Evolutionary conservation across 1,140 invertebrate genomes (phyloP), one percentile per base, ranked within the genome.

Genomic region (Drosophila chauvacae): DNA sequence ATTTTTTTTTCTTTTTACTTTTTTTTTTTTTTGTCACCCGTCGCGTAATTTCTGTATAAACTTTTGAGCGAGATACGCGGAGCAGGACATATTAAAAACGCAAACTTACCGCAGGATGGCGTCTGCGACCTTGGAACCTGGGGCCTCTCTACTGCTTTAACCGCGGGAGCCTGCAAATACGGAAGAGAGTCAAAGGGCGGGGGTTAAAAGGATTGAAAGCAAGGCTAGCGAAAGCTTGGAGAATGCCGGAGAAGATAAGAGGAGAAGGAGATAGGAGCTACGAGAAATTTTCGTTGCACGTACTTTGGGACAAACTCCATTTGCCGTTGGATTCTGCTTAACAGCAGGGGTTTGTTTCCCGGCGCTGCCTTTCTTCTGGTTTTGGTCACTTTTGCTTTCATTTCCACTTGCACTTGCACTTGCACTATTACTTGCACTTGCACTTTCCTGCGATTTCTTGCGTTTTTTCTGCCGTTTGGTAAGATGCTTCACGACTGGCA

Each of bases 381-480:
- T 23, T 23, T 23, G 9, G 14, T 10, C 51, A 3, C 14, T 23
- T 37, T 37, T 37, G 20, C 2, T 5, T 6, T 16, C 18, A 5
- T 9, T 51, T 4, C 10, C 16, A 51, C 10, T 18, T 11, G 14
- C 7, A 55, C 33, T 10, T 2, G 26, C 6, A 26, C 26, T 26
- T 26, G 4, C 6, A 26, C 26, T 26, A 4, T 0, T 26, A 26
- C 26, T 51, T 4, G n/a, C 16, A 51, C 10, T 18, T n/a, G 14
- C 14, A 55, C 33, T 10, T 2, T 10, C 20, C 5, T 13, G 33
- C 0, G 33, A 23, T 37, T 37, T 37, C 33, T 26, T 23, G 14
- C 35, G 37, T 20, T 56, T 39, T 16, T 56, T 56, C 10, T 56
- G 53, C 5, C 53, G 53, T 10, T 39, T 56, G 4, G 53, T 56